These are phyloP conservation scores for Dreissena polymorpha DNA, from an alignment of 1,140 invertebrate species.

Conservation along the genomic window DNA sequence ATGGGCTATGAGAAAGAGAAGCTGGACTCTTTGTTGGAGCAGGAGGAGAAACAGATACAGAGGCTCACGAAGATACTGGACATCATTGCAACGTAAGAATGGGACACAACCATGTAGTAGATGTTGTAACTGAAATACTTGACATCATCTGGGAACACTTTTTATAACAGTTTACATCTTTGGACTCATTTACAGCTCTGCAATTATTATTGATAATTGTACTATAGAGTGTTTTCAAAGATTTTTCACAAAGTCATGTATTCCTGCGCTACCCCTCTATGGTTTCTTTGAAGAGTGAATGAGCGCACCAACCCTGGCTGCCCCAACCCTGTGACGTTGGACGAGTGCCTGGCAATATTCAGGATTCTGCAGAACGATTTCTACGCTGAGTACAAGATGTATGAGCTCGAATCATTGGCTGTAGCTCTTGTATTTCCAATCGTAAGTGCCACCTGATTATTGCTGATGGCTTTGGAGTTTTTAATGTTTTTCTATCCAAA, in stretches of 20 bases:
- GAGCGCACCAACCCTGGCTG: conserved; percentile 66
- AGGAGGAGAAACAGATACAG: conserved; percentile 88
- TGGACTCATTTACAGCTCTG: no score
- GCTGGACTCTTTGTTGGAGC: conserved; percentile 85
- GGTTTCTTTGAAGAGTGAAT: conserved; percentile 68
- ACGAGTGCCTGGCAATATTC: conserved; percentile 88
- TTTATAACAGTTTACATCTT: no score
- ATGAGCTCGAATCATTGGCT: conserved; percentile 80
- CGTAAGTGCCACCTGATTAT: conserved; percentile 61
- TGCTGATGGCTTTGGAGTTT: no score
- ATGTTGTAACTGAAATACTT: no score
- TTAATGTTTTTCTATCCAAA: no score
- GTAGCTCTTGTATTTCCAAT: conserved; percentile 80
- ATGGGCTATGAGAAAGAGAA: conserved; percentile 90
- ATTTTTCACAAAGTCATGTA: no score
- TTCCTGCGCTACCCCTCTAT: no score
- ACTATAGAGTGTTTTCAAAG: no score
- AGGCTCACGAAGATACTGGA: conserved; percentile 87
- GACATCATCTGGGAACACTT: no score
- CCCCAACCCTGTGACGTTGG: conserved; percentile 83
- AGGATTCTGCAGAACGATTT: conserved; percentile 85
- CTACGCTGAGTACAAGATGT: conserved; percentile 81
- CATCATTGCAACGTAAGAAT: conserved; percentile 69
- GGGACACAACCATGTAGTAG: no score
- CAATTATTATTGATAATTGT: no score